Percentiles rank a stretch among this genome's conserved stretches.
phyloP scores from a whole-genome alignment of 2,797 vertebrate species.

The Urosaurus nigricauda region DNA sequence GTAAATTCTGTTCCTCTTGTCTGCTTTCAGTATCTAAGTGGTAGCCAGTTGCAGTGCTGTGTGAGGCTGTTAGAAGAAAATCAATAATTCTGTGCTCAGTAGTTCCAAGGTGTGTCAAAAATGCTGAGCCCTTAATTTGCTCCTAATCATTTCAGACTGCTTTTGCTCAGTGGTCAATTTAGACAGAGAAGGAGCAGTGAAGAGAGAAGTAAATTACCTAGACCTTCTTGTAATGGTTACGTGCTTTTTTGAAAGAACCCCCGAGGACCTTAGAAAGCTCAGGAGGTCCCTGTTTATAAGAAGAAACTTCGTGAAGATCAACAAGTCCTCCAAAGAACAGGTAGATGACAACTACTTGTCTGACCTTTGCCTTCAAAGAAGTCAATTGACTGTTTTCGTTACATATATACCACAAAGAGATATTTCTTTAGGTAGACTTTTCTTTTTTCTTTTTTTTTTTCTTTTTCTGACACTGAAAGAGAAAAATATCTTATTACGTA shows the following conservation, averaged over 20 bases:
- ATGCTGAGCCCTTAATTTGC: constrained; percentile 52
- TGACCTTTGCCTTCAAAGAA: background rate
- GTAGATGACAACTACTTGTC: background rate
- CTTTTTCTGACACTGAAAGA: background rate
- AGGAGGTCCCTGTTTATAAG: constrained; percentile 3
- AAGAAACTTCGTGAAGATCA: constrained; percentile 13
- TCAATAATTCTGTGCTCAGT: constrained; percentile 28
- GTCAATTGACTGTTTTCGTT: background rate
- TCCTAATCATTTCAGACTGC: constrained; percentile 51
- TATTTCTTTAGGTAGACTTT: background rate
- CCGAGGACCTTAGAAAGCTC: background rate
- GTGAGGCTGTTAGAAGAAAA: constrained; percentile 41
- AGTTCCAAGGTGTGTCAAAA: constrained; percentile 52
- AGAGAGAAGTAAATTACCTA: constrained; percentile 18
- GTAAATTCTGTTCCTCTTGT: background rate
- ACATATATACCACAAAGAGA: background rate
- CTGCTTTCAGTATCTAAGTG: background rate
- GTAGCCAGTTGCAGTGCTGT: background rate
- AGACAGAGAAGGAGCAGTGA: constrained; percentile 32
- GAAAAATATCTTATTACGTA: too few relatives aligned
- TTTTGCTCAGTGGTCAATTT: constrained; percentile 56
- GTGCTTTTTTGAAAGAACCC: constrained; percentile 22
- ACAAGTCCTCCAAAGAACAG: constrained; percentile 14
- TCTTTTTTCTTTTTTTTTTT: too few relatives aligned
- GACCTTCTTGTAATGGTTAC: constrained; percentile 27